Evolutionary conservation across 2,797 vertebrate genomes (phyloP), one percentile per base, ranked within the genome.

Genomic region (Crocidura indochinensis): DNA sequence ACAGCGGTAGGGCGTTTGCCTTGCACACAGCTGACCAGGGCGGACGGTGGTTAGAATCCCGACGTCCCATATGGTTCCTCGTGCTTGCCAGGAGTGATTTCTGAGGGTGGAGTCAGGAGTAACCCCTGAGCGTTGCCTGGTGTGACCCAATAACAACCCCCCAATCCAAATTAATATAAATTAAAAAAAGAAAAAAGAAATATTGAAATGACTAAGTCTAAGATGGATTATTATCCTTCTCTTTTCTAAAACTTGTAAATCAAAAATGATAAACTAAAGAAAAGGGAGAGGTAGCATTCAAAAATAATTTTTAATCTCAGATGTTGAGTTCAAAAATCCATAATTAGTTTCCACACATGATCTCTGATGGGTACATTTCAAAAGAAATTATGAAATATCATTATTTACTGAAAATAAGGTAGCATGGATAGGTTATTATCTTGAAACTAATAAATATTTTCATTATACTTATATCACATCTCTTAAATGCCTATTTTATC

Each of bases 241-340:
- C 81, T 78, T 73, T 20, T 17, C 7, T 76, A 1, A 15, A 89
- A 44, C 27, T 27, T 47, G 46, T 51, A 4, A 38, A 10, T 46
- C 19, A 88, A 68, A 19, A 87, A 69, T 56, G 64, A 77, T 60
- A 19, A 51, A 53, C n/a, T 79, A 17, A 81, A 49, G 31, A n/a
- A 22, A 69, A 64, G n/a, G 19, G 14, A 87, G 46, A 0, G 76
- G 6, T 15, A 8, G 1, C 73, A 2, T 67, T 87, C 19, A 71
- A 15, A 47, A n/a, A 10, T 72, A 12, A 10, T 46, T 2, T 1
- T 86, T 62, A 78, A 26, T 22, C 0, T 56, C 1, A 53, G 11
- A 9, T 22, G 69, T 38, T 79, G 31, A 31, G 27, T 26, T 86
- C 77, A 11, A 84, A 82, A 94, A 69, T 68, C 3, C 2, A 26